Evolutionary conservation across 2,888 invertebrate species (phyloP), one percentile per base, ranked within the genome.

Genomic region (Ormyrus nitidulus): DNA sequence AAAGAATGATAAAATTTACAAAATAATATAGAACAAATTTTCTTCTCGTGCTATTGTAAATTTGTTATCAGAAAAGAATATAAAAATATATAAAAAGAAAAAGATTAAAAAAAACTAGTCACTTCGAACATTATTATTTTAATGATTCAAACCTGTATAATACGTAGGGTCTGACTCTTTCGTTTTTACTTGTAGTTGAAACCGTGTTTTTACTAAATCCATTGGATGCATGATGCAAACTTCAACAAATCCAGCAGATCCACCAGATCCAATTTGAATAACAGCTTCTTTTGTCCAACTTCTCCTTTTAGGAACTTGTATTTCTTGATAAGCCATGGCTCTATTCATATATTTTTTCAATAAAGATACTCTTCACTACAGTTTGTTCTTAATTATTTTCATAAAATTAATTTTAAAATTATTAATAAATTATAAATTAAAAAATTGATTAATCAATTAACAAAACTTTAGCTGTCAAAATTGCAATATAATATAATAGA

Each of bases 211-310:
- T 3, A 98, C 94, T 80, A 98, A 92, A 91, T 98, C 98, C 89
- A 98, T 91, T 0, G 98, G 98, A 91, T 98, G 98, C 98, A 98
- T 98, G 72, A 98, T 95, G 89, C 96, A 97, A 81, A 98, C 97
- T 93, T 98, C 98, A 69, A 98, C 94, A 91, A 98, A 97, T 58
- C 95, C 95, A 86, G 98, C 98, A 84, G 96, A 96, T 76, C 98
- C 98, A 81, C 98, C 98, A 82, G 98, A 95, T 68, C 94, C 95
- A 86, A 96, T 94, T 92, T 97, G 96, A 91, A 96, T 94, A 0
- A 93, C 93, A 75, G 95, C 96, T 90, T 96, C 93, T 88, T 94
- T 94, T 59, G 94, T 86, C 82, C 77, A 82, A 64, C 68, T 74
- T 19, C 19, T 79, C 34, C 59, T 68, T 51, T 58, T 70, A 5